Base-by-base conservation (phyloP, 2,888 invertebrate genomes). In the Horisme vitalbata region DNA sequence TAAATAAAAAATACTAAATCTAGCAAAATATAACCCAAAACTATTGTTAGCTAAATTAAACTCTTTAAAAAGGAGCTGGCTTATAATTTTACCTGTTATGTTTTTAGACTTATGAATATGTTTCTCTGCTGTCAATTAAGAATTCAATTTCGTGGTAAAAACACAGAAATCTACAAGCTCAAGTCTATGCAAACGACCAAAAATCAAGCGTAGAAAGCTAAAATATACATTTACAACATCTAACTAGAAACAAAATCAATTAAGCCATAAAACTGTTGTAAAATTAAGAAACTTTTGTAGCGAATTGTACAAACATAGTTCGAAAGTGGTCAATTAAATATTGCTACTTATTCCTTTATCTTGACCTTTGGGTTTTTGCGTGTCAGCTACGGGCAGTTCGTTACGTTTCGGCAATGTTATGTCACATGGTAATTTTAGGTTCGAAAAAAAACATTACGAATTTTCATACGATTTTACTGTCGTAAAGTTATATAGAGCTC, bases 261-360 rank as follows among this genome's bases (percentile, higher is more conserved):
- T 12, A 38, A 23, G 34, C 12, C 28, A 37, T 48, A 48, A 43
- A 33, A 27, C n/a, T 30, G 38, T 20, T 34, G 38, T 43, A 48
- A 43, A 37, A 36, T 46, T 35, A 30, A 38, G 38, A 30, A 47
- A 47, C 36, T 47, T 41, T 41, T 41, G 33, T 41, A 36, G 30
- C 35, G 30, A 38, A 39, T 41, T 45, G 44, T 49, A 49, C 44
- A 31, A 56, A 56, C 46, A 51, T 55, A 50, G 55, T 56, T 48
- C 54, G 59, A 55, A 56, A 56, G 54, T 52, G 58, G 45, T 30
- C 58, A 55, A 39, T 54, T 58, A 55, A 52, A 44, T 53, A 39
- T 57, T 43, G 47, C 46, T 50, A 46, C 44, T 43, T 43, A 44
- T 39, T 43, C 27, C 41, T 52, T 49, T 51, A 46, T 51, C 27